These are phyloP conservation scores for Plagodis dolabraria DNA, from an alignment of 2,888 invertebrate genomes.

Conservation along the genomic window DNA sequence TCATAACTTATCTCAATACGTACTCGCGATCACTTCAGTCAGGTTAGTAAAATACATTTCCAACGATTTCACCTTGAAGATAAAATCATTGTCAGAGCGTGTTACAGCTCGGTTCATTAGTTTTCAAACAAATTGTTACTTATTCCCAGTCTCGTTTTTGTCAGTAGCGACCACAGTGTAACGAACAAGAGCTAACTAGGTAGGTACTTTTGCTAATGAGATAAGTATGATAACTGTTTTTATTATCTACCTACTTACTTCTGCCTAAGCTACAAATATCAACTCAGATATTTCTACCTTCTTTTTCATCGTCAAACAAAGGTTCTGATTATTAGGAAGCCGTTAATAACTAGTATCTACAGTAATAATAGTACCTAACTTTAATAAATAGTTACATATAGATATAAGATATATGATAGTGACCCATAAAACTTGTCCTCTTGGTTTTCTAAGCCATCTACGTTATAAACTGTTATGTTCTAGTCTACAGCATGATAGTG, in stretches of 20 bases:
- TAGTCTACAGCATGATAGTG: no score
- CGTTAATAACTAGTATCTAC: no score
- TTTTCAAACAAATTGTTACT: slow-evolving; percentile 19
- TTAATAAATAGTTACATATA: background rate
- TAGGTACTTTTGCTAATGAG: no score
- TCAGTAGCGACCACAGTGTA: slow-evolving; percentile 7
- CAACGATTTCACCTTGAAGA: slow-evolving; percentile 30
- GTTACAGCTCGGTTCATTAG: slow-evolving; percentile 22
- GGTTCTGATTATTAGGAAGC: background rate
- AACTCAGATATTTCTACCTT: no score
- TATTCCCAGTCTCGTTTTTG: slow-evolving; percentile 19
- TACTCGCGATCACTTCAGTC: slow-evolving; percentile 3
- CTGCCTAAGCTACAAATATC: no score
- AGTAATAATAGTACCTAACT: no score
- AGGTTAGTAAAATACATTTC: slow-evolving; percentile 16
- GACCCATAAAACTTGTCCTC: background rate
- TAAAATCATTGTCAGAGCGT: slow-evolving; percentile 19
- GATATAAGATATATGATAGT: background rate
- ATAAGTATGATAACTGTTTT: no score
- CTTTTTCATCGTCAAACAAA: no score
- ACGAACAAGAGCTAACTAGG: no score
- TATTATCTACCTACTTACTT: no score
- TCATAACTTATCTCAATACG: background rate
- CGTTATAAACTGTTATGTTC: background rate
- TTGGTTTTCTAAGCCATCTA: background rate